Evolutionary conservation across 2,888 invertebrate species (phyloP), one percentile per base, ranked within the genome.

Genomic region (Caenorhabditis imperialis): DNA sequence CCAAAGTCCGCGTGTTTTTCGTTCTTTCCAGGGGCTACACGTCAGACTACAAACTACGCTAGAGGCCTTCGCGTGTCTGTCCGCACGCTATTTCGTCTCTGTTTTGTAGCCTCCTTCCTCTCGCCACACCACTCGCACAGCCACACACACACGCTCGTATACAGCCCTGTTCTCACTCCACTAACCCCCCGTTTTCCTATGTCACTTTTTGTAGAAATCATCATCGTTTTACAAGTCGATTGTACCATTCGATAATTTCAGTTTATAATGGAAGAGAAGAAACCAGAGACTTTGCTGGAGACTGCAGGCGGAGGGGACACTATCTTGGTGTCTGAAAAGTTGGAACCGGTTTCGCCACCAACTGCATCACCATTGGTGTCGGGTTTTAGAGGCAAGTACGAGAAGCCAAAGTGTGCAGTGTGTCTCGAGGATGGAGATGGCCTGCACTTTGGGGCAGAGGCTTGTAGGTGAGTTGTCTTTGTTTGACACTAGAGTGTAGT

Each of bases 391-490:
- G 33, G 22, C 6, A 40, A 22, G n/a, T 65, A 33, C 14, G 63
- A 58, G 10, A 72, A 72, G 23, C 57, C 60, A 5, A 60, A 60
- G 23, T 73, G 73, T 42, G 42, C 73, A 6, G 47, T 73, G 20
- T 73, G 73, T 22, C 20, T 48, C 42, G 73, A 73, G 25, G 55
- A 42, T 23, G 65, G 73, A 38, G 65, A 67, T 54, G 73, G 73
- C 30, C 48, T 55, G 7, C 73, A 73, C 30, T 73, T 73, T 50
- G 73, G 73, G 16, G 67, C 67, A 20, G 67, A 73, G 20, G 73
- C 73, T 12, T 73, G 73, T 53, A 47, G 73, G 75, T 75, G 35
- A 57, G 48, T 23, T 47, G 12, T 47, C 6, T 47, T 47, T 25
- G 30, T 10, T 30, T 30, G 10, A 30, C 30, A 30, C 6, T 30